Conservation (phyloP, 2,888 invertebrate genomes). For the Rhynchonema sp. region DNA sequence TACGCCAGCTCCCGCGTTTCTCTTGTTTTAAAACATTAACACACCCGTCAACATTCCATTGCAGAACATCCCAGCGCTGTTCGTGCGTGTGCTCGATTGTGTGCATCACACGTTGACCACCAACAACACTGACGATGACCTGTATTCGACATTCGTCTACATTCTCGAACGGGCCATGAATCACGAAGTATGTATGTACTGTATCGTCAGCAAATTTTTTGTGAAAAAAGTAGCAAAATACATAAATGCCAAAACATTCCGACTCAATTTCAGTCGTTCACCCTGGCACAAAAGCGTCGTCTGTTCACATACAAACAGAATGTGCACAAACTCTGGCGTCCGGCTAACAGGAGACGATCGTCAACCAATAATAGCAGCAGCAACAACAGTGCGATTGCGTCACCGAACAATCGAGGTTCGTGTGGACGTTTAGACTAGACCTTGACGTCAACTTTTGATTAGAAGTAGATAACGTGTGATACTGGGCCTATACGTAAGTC, state of each 20-base stretch:
- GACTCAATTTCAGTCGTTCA: constrained; percentile 27
- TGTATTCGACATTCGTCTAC: constrained; percentile 44
- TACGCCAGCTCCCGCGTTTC: too few relatives aligned
- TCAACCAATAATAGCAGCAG: background rate
- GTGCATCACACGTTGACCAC: constrained; percentile 13
- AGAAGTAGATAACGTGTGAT: too few relatives aligned
- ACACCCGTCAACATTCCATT: too few relatives aligned
- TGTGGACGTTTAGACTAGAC: too few relatives aligned
- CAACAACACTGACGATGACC: constrained; percentile 42
- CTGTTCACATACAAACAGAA: constrained; percentile 11
- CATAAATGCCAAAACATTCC: background rate
- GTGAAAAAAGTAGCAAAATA: background rate
- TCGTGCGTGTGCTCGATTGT: constrained; percentile 60
- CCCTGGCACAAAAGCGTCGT: constrained; percentile 17
- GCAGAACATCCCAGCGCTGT: constrained; percentile 50
- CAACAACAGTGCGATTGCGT: too few relatives aligned
- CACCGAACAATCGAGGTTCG: too few relatives aligned
- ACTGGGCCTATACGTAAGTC: too few relatives aligned
- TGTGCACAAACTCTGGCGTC: background rate
- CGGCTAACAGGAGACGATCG: background rate
- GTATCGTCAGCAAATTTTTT: background rate
- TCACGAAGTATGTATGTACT: constrained; percentile 40
- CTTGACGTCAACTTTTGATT: too few relatives aligned
- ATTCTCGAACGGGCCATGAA: constrained; percentile 49
- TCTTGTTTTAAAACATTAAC: too few relatives aligned